Evolutionary conservation across 2,113 vertebrate species (phyloP), one percentile per base, ranked within the genome.

Genomic region (Peromyscus polionotus): DNA sequence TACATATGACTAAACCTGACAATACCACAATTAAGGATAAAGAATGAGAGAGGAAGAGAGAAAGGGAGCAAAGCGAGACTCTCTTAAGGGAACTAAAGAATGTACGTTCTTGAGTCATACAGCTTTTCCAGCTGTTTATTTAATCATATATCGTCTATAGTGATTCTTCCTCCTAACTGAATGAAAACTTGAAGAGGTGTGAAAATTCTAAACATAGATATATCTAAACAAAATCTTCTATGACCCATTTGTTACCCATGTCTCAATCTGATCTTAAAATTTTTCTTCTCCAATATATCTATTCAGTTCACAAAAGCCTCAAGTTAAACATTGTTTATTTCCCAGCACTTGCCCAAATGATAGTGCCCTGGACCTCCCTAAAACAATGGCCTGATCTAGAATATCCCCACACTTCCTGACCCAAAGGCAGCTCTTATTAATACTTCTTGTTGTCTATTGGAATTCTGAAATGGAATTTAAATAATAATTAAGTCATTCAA

Each of bases 261-360:
- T 12, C 10, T 19, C 39, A 24, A 22, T 73, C n/a, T 42, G 20
- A 10, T 39, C 72, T 75, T 42, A 22, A 42, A 42, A 75, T 75
- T 42, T 42, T 42, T 24, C 39, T 75, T 22, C n/a, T 20, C 39
- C 72, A 42, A 42, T 24, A 42, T 24, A 75, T 75, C 72, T 75
- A 26, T 75, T 75, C 12, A 75, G 72, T 75, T 73, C 72, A 75
- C 39, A 19, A 24, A 16, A 76, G 39, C 45, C 6, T 70, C 51
- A 80, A 75, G 14, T 87, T 90, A 94, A 96, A 91, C 59, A 68
- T 85, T 22, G 5, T 95, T 94, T 36, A 36, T 63, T 95, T 63
- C 54, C 19, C 22, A 61, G n/a, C n/a, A 22, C 48, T 68, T 13
- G 39, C 42, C 57, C 48, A 63, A 75, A 68, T 59, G 70, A 14